Evolutionary conservation across 2,888 invertebrate genomes (phyloP).

Genomic region (Matsumyia berberina): DNA sequence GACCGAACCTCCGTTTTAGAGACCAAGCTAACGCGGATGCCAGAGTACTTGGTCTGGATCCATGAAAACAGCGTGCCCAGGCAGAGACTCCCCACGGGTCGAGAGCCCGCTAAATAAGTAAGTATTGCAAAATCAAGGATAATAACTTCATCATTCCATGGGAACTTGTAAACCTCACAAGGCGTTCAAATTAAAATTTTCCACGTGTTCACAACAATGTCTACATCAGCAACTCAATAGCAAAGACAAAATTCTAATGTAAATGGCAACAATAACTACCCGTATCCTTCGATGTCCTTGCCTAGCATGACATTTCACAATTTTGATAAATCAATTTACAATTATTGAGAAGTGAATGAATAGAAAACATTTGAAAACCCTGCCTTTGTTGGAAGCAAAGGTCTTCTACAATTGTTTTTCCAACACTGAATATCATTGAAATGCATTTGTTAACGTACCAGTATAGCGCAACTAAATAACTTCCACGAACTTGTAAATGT

Average conservation of each 20-base stretch:
- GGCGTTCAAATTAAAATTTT: constrained; percentile 32
- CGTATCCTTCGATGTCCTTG: constrained; percentile 36
- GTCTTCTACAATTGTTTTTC: not conserved
- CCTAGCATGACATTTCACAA: constrained; percentile 4
- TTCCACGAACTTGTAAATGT: constrained; percentile 21
- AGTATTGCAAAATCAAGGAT: no score
- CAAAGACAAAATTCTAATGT: not conserved
- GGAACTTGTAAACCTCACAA: constrained; percentile 21
- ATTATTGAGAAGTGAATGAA: constrained; percentile 11
- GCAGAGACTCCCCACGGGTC: no score
- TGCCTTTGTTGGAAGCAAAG: constrained; percentile 47
- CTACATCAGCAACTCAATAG: constrained; percentile 29
- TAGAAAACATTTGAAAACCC: constrained; percentile 2
- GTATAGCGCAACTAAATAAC: constrained; percentile 24
- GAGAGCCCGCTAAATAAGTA: no score
- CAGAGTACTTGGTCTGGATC: no score
- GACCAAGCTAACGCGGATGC: no score
- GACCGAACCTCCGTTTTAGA: no score
- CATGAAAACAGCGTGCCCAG: no score
- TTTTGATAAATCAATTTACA: constrained; percentile 52
- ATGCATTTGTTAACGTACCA: not conserved
- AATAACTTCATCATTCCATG: not conserved
- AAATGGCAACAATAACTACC: constrained; percentile 15
- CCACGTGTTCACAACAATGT: not conserved
- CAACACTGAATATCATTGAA: constrained; percentile 35